Percentiles rank a stretch among this genome's conserved stretches.
phyloP scores from a whole-genome alignment of 2,797 vertebrate genomes.

The Vespertilio murinus region DNA sequence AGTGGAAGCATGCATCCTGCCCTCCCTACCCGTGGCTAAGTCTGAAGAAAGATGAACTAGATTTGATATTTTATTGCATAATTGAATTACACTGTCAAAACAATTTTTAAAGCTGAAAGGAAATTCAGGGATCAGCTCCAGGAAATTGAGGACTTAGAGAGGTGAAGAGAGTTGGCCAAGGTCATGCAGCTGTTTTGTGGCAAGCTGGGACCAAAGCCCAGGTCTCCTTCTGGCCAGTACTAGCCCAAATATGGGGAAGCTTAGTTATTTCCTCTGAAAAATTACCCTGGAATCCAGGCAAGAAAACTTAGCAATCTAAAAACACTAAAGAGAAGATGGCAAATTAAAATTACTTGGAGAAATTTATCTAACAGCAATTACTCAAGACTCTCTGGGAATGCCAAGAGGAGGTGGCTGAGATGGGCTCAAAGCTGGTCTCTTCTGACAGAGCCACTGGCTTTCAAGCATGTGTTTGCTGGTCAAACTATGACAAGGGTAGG shows the following conservation, averaged over 20 bases:
- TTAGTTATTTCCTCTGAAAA: conserved; percentile 47
- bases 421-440: neutral
- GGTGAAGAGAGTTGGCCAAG: conserved; percentile 66
- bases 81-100: conserved; percentile 76
- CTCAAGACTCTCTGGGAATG: neutral
- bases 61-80: conserved; percentile 60
- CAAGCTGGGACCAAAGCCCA: conserved; percentile 59
- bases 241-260: conserved; percentile 38
- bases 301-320: conserved; percentile 14
- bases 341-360: conserved; percentile 28
- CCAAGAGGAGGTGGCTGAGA: neutral
- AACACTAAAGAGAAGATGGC: neutral
- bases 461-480: neutral
- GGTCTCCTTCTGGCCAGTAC: conserved; percentile 18
- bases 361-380: neutral
- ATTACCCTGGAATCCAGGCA: conserved; percentile 27
- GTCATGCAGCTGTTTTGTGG: conserved; percentile 67
- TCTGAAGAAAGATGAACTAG: conserved; percentile 62
- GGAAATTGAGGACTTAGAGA: conserved; percentile 73
- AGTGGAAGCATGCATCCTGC: neutral
- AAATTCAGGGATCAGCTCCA: conserved; percentile 75
- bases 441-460: neutral
- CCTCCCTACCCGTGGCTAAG: conserved; percentile 19
- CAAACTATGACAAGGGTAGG: neutral
- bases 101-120: conserved; percentile 71